These are phyloP conservation scores for Nasua narica DNA, from an alignment of 2,797 vertebrate genomes.

Conservation along the genomic window DNA sequence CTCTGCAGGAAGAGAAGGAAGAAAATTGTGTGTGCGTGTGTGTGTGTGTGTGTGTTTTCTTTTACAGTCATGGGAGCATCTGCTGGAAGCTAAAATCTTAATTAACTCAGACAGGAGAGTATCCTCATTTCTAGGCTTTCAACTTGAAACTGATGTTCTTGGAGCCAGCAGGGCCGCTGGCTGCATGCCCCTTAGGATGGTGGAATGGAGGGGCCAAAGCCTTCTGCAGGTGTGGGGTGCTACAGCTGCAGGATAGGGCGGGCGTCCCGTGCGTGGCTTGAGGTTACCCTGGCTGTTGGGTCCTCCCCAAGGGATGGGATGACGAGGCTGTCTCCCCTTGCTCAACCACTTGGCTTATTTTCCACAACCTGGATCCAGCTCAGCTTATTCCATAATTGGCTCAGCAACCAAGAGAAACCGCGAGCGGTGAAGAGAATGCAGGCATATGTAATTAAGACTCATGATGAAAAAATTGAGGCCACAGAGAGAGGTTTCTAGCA, in stretches of 20 bases:
- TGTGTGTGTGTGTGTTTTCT: background rate
- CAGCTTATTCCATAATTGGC: background rate
- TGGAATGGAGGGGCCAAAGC: accelerated
- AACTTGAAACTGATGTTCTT: background rate
- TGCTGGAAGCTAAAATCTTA: constrained; percentile 28
- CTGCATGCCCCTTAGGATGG: background rate
- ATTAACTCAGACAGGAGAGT: background rate
- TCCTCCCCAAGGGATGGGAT: background rate
- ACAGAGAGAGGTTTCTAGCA: background rate
- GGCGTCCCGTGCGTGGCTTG: accelerated
- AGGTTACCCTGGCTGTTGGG: background rate
- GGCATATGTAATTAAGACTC: background rate
- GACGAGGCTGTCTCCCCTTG: background rate
- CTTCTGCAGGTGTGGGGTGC: background rate
- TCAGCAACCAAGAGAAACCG: background rate
- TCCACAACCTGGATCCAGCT: background rate
- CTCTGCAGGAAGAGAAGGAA: background rate
- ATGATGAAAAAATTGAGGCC: background rate
- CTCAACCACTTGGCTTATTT: background rate
- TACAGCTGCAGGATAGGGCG: background rate
- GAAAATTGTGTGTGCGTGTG: background rate
- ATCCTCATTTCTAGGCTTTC: background rate
- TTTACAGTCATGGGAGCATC: background rate
- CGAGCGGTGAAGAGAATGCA: background rate
- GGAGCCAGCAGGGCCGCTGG: background rate